phyloP scores from a whole-genome alignment of 2,888 invertebrate species.

The Volucella inanis region DNA sequence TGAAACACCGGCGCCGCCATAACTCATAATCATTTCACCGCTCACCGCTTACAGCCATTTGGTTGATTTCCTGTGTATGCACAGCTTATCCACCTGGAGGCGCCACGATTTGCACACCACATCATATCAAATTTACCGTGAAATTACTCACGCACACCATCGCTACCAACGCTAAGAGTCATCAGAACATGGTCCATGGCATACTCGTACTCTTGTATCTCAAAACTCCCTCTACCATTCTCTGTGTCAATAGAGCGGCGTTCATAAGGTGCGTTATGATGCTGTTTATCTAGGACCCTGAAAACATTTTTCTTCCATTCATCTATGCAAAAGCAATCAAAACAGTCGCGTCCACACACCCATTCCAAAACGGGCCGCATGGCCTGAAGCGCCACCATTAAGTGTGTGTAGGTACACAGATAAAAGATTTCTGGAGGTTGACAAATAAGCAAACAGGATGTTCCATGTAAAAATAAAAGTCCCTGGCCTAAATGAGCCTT shows the following conservation, averaged over 20 bases:
- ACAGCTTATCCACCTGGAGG: slow-evolving; percentile 71
- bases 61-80: slow-evolving; percentile 69
- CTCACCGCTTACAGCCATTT: slow-evolving; percentile 11
- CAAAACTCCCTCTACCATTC: background rate
- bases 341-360: slow-evolving; percentile 27
- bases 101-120: slow-evolving; percentile 69
- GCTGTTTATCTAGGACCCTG: slow-evolving; percentile 59
- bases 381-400: slow-evolving; percentile 59
- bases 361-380: slow-evolving; percentile 29
- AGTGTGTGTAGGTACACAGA: slow-evolving; percentile 8
- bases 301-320: slow-evolving; percentile 38
- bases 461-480: slow-evolving; percentile 42
- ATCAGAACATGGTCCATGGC: slow-evolving; percentile 13
- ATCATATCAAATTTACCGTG: slow-evolving; percentile 71
- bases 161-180: slow-evolving; percentile 1
- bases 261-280: slow-evolving; percentile 55
- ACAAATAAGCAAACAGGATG: slow-evolving; percentile 67
- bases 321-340: slow-evolving; percentile 54
- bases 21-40: slow-evolving; percentile 69
- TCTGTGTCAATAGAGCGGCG: slow-evolving; percentile 48
- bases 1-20: slow-evolving; percentile 53
- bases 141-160: slow-evolving; percentile 67
- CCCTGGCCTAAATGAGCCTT: slow-evolving; percentile 11
- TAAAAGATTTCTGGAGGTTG: slow-evolving; percentile 48
- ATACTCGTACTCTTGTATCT: too few species aligned